Conservation (phyloP, 2,113 vertebrate species). For the Nipponia nippon region DNA sequence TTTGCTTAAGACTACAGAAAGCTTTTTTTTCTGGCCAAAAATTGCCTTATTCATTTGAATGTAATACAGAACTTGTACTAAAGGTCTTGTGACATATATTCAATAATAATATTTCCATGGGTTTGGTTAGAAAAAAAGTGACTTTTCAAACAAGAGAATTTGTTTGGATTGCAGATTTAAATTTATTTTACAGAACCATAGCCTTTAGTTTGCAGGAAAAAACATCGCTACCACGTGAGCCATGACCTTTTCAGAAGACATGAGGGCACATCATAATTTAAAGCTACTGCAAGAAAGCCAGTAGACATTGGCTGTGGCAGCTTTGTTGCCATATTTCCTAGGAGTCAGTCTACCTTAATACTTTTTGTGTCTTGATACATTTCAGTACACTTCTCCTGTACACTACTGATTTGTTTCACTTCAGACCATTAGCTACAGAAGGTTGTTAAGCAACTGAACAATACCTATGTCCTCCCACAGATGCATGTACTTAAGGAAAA, state of each 20-base stretch:
- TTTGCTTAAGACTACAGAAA: background rate
- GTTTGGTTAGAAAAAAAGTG: background rate
- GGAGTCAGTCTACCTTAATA: background rate
- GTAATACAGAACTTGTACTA: background rate
- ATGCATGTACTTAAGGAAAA: background rate
- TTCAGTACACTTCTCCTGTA: background rate
- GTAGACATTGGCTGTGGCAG: background rate
- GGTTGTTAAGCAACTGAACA: constrained; percentile 24
- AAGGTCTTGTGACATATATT: background rate
- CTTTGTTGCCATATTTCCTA: background rate
- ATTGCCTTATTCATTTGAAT: background rate
- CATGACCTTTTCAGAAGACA: background rate
- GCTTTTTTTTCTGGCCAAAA: background rate
- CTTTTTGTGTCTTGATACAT: background rate
- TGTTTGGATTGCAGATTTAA: background rate
- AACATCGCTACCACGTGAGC: background rate
- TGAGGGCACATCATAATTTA: background rate
- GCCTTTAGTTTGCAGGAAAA: background rate
- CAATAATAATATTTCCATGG: background rate
- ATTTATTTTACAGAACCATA: background rate
- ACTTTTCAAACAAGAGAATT: background rate
- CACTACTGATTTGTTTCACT: background rate
- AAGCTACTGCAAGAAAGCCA: background rate
- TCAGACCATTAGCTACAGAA: background rate
- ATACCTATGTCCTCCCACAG: background rate